phyloP scores from a whole-genome alignment of 2,888 invertebrate species.

The Noctua janthe region DNA sequence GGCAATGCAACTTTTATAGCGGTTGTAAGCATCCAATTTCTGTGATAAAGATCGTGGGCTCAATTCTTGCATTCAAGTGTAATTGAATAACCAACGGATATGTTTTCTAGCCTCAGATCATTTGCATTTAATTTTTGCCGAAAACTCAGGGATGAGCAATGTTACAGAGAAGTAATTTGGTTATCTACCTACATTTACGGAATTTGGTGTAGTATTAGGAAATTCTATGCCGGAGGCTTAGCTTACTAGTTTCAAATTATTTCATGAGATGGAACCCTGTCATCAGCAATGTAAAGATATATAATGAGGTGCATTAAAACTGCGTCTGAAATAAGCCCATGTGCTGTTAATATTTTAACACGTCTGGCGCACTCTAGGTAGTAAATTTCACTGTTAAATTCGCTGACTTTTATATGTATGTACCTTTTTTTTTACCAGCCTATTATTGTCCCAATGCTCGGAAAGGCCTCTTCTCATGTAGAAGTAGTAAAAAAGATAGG shows the following conservation, averaged over 20 bases:
- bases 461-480: neutral
- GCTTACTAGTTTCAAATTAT: neutral
- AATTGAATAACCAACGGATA: constrained; percentile 37
- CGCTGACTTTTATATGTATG: neutral
- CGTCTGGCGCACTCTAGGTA: neutral
- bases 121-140: constrained; percentile 27
- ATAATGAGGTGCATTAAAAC: neutral
- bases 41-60: constrained; percentile 35
- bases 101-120: constrained; percentile 8
- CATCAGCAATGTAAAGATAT: neutral
- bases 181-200: neutral
- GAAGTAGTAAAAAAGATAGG: neutral
- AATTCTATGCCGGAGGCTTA: neutral
- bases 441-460: neutral
- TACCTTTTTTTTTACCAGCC: neutral
- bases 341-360: neutral
- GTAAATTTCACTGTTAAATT: neutral
- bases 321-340: neutral
- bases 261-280: neutral
- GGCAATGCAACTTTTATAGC: constrained; percentile 7
- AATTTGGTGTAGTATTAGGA: neutral
- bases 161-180: neutral
- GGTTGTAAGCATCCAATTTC: constrained; percentile 40
- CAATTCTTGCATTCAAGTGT: constrained; percentile 22
- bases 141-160: constrained; percentile 20